Evolutionary conservation across 2,797 vertebrate species (phyloP), one percentile per base, ranked within the genome.

Genomic region (Otus scops): DNA sequence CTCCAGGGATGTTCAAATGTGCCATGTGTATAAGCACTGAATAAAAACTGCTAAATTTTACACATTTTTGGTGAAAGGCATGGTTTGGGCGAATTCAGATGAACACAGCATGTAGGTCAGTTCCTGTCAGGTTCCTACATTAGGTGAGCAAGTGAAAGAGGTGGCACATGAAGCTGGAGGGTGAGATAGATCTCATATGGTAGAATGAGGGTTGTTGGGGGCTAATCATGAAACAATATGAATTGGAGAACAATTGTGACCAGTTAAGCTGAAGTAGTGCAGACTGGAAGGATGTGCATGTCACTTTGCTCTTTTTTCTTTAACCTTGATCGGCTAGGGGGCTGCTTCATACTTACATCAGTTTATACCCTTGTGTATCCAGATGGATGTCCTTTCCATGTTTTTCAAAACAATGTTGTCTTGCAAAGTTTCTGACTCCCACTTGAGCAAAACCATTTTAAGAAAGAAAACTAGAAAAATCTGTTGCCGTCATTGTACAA

Each of bases 241-340:
- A 34, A 9, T 0, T 3, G 3, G 53, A 71, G 68, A 76, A 28
- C 32, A 6, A 6, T 36, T 1, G 1, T 36, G 48, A 75, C 53
- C 23, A 39, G n/a, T 57, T 53, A n/a, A 57, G 36, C 39, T 38
- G 14, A 34, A 79, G 26, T 5, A 50, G 23, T 4, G 18, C 20
- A 50, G 50, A 15, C 16, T 79, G 67, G 20, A 50, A 87, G 34
- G 81, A 56, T 20, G 13, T 34, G 18, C 0, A 1, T 60, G 70
- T 54, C 43, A 45, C 64, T 82, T n/a, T 13, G 18, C 17, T 77
- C 18, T 10, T 57, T 86, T 61, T 75, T 30, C 32, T 84, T 85
- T 50, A 28, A n/a, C 38, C 45, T 75, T 45, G 9, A 1, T 39
- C 0, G 0, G 11, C 60, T n/a, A 59, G n/a, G 23, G 39, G 16